Conservation (phyloP, 1,140 invertebrate genomes). For the Brachionus sp. region DNA sequence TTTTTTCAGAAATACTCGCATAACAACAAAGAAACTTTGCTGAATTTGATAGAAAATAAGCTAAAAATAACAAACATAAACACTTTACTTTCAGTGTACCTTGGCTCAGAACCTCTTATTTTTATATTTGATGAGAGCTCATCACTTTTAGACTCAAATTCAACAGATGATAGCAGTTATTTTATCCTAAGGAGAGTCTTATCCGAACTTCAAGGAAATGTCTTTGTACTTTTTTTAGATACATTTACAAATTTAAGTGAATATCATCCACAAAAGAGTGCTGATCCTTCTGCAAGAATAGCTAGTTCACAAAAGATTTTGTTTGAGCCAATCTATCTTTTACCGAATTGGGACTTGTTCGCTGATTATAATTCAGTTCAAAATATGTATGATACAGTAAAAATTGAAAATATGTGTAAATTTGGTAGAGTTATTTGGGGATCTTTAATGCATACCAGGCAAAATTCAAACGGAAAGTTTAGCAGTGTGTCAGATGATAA, state of each 20-base stretch:
- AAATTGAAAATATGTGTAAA: neutral
- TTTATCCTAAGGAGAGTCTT: neutral
- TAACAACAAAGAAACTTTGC: neutral
- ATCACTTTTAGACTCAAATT: neutral
- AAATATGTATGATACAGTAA: neutral
- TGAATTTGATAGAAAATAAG: neutral
- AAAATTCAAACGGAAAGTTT: neutral
- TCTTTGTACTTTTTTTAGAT: neutral
- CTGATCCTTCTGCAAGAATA: neutral
- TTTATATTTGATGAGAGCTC: neutral
- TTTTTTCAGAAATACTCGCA: neutral
- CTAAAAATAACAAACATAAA: neutral
- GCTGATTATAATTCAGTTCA: neutral
- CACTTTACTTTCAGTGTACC: neutral
- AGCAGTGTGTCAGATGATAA: neutral
- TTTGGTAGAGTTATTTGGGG: conserved; percentile 6
- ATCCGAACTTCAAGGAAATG: neutral
- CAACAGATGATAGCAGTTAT: neutral
- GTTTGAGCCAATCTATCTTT: neutral
- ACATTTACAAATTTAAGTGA: neutral
- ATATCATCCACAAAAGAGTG: neutral
- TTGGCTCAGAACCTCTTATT: neutral
- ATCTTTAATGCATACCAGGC: neutral
- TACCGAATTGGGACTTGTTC: neutral
- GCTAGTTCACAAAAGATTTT: neutral